These are phyloP conservation scores for Actinopyga echinites DNA, from an alignment of 53 echinoderm and acorn worm genomes.

Conservation along the genomic window DNA sequence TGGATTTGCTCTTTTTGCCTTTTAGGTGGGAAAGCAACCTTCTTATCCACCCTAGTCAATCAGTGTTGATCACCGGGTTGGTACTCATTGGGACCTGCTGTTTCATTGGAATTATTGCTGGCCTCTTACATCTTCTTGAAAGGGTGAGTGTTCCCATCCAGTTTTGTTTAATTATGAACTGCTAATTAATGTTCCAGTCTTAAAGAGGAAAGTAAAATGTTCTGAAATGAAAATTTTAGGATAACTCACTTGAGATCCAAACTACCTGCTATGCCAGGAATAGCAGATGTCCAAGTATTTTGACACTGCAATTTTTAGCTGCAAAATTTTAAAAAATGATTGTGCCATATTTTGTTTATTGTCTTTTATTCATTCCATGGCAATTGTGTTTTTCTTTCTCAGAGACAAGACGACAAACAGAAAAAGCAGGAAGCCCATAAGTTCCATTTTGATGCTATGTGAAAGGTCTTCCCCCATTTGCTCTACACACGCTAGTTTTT, in stretches of 20 bases:
- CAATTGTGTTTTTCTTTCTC: background rate
- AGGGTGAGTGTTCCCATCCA: constrained; percentile 54
- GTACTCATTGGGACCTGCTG: constrained; percentile 78
- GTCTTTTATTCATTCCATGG: too few relatives aligned
- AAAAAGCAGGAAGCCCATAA: constrained; percentile 93
- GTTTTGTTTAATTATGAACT: too few relatives aligned
- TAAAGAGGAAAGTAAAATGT: too few relatives aligned
- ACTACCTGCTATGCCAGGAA: too few relatives aligned
- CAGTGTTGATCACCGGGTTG: constrained; percentile 77
- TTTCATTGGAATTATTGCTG: constrained; percentile 75
- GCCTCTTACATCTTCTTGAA: constrained; percentile 80
- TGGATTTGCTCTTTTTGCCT: constrained; percentile 19
- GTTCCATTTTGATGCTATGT: constrained; percentile 99
- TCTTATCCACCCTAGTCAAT: constrained; percentile 81
- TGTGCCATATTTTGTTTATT: too few relatives aligned
- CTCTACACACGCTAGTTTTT: background rate
- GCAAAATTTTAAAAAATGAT: too few relatives aligned
- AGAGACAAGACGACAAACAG: constrained; percentile 82
- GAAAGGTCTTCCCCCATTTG: constrained; percentile 6
- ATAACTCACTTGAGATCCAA: too few relatives aligned
- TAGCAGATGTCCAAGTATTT: too few relatives aligned
- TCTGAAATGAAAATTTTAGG: too few relatives aligned
- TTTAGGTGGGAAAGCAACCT: constrained; percentile 83
- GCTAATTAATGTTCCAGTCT: too few relatives aligned
- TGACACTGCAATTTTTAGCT: too few relatives aligned